A percentile compares a stretch with the other conserved stretches of the same genome.
phyloP scores from a whole-genome alignment of 2,888 invertebrate genomes.

The Dromius quadrimaculatus region DNA sequence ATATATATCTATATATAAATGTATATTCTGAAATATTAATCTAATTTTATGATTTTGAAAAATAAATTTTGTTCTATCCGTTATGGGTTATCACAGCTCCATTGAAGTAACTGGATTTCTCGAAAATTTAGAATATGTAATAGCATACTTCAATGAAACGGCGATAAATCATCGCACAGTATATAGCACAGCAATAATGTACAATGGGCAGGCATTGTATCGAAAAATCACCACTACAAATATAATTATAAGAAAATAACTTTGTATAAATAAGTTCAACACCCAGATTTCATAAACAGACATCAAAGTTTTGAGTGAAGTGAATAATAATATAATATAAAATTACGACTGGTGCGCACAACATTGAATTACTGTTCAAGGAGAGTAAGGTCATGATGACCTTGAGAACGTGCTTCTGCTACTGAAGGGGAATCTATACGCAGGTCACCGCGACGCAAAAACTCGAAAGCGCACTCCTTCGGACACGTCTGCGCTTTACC shows the following conservation, averaged over 20 bases:
- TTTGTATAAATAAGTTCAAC: constrained; percentile 52
- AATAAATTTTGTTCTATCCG: constrained; percentile 46
- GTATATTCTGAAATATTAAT: too few species aligned
- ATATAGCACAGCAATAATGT: constrained; percentile 53
- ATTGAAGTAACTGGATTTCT: constrained; percentile 11
- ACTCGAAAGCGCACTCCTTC: not conserved
- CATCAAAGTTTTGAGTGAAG: constrained; percentile 53
- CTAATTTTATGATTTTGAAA: constrained; percentile 16
- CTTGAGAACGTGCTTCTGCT: not conserved
- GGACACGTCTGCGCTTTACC: not conserved
- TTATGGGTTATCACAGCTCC: constrained; percentile 39
- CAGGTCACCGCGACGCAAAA: not conserved
- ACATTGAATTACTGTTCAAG: constrained; percentile 45
- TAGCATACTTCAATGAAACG: constrained; percentile 36
- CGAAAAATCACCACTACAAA: constrained; percentile 52
- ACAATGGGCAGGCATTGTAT: constrained; percentile 53
- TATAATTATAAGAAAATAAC: constrained; percentile 52
- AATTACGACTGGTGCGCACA: constrained; percentile 50
- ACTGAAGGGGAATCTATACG: not conserved
- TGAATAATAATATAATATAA: constrained; percentile 52
- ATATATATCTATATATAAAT: too few species aligned
- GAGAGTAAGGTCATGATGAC: not conserved
- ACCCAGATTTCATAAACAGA: constrained; percentile 54
- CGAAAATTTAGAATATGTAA: not conserved
- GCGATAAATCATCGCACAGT: constrained; percentile 44